These are phyloP conservation scores for Agrilus planipennis DNA, from an alignment of 1,140 invertebrate genomes.

Conservation along the genomic window DNA sequence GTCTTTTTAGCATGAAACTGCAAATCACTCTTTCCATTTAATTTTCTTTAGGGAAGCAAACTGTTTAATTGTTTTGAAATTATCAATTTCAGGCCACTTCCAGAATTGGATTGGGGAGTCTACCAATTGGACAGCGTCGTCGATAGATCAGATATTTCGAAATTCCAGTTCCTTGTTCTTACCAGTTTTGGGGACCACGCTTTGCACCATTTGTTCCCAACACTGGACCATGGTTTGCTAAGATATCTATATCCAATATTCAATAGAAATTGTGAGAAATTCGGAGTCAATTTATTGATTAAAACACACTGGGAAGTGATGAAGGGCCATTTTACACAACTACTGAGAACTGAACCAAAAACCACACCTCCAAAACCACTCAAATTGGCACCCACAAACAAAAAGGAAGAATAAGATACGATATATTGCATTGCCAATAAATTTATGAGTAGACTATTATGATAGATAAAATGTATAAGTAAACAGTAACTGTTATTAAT, in stretches of 20 bases:
- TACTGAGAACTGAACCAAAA: constrained; percentile 37
- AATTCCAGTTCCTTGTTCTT: constrained; percentile 49
- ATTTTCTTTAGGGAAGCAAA: too few relatives aligned
- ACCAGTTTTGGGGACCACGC: constrained; percentile 65
- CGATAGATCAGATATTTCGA: constrained; percentile 55
- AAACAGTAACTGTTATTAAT: too few relatives aligned
- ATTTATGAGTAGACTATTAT: too few relatives aligned
- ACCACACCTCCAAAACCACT: constrained; percentile 13
- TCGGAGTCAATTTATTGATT: constrained; percentile 43
- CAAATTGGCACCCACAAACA: too few relatives aligned
- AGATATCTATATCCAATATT: constrained; percentile 50
- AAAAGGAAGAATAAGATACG: too few relatives aligned
- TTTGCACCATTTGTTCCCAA: constrained; percentile 72
- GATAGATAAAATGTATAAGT: too few relatives aligned
- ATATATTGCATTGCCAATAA: too few relatives aligned
- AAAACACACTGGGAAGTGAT: constrained; percentile 48
- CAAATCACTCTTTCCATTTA: too few relatives aligned
- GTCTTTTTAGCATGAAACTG: too few relatives aligned
- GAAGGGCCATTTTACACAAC: constrained; percentile 55
- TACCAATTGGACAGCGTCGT: constrained; percentile 62
- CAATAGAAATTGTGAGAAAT: constrained; percentile 56
- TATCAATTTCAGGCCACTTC: too few relatives aligned
- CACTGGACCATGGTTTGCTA: constrained; percentile 65
- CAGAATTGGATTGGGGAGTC: constrained; percentile 60
- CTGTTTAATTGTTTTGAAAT: too few relatives aligned